Evolutionary conservation across 2,888 invertebrate genomes (phyloP).

Genomic region (Dicyrtomina minuta): DNA sequence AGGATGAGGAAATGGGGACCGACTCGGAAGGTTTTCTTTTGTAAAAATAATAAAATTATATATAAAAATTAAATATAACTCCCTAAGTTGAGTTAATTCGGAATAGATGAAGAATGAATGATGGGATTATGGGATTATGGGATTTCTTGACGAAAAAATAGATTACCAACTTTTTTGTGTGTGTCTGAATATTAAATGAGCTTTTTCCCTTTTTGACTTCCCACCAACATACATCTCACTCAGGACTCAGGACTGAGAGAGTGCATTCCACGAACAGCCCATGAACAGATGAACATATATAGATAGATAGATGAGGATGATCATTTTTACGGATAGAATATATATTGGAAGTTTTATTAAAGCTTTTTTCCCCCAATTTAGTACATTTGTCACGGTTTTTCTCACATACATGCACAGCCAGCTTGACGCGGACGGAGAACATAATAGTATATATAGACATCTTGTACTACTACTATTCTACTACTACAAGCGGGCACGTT

Average conservation of each 20-base stretch:
- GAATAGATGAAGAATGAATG: conserved; percentile 2
- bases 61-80: too few relatives aligned
- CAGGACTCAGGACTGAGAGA: too few relatives aligned
- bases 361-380: conserved; percentile 26
- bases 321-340: conserved; percentile 7
- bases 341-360: conserved; percentile 19
- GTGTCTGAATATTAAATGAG: conserved; percentile 11
- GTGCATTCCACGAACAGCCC: background rate
- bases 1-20: too few relatives aligned
- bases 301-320: conserved; percentile 5
- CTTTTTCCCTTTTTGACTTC: background rate
- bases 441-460: too few relatives aligned
- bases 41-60: too few relatives aligned
- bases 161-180: background rate
- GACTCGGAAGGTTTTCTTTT: too few relatives aligned
- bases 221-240: too few relatives aligned
- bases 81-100: too few relatives aligned
- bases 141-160: conserved; percentile 13
- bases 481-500: too few relatives aligned
- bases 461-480: too few relatives aligned
- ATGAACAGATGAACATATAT: background rate
- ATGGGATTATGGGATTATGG: conserved; percentile 23
- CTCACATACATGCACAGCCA: conserved; percentile 1
- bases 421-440: too few relatives aligned
- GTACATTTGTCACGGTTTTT: conserved; percentile 43